phyloP scores from a whole-genome alignment of 2,797 vertebrate genomes.

The Mallotus villosus region DNA sequence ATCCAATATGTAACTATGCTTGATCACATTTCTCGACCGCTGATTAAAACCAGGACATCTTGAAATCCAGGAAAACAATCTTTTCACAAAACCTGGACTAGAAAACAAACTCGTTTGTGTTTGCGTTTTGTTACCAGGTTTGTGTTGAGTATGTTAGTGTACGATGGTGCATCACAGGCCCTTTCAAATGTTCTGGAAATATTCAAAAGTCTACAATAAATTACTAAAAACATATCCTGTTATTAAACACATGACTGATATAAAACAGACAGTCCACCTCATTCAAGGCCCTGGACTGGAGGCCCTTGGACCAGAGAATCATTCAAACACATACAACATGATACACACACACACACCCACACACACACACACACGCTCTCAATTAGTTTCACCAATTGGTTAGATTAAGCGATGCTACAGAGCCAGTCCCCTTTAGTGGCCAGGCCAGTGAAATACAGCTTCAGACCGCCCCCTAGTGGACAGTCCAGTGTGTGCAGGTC shows the following conservation, averaged over 20 bases:
- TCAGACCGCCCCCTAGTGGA: neutral
- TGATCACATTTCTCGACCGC: no score
- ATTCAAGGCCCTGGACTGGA: neutral
- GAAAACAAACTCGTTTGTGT: constrained; percentile 13
- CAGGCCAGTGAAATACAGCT: neutral
- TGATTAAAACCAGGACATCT: no score
- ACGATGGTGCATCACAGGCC: neutral
- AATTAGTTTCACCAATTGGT: neutral
- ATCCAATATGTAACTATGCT: no score
- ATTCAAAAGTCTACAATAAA: constrained; percentile 58
- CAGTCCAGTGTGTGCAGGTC: neutral
- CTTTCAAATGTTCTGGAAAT: neutral
- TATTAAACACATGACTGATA: constrained; percentile 25
- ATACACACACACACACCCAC: neutral
- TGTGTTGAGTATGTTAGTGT: neutral
- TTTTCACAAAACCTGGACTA: neutral
- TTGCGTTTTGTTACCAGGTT: no score
- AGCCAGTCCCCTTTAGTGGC: neutral
- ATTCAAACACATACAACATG: neutral
- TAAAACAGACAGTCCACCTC: constrained; percentile 18
- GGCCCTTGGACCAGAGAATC: neutral
- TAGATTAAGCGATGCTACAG: neutral
- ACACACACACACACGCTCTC: neutral
- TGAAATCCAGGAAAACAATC: neutral
- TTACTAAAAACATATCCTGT: constrained; percentile 50